Percentiles rank a stretch among this genome's conserved stretches.
phyloP scores from a whole-genome alignment of 1,140 invertebrate species.

The Rhyacophila brunnea region DNA sequence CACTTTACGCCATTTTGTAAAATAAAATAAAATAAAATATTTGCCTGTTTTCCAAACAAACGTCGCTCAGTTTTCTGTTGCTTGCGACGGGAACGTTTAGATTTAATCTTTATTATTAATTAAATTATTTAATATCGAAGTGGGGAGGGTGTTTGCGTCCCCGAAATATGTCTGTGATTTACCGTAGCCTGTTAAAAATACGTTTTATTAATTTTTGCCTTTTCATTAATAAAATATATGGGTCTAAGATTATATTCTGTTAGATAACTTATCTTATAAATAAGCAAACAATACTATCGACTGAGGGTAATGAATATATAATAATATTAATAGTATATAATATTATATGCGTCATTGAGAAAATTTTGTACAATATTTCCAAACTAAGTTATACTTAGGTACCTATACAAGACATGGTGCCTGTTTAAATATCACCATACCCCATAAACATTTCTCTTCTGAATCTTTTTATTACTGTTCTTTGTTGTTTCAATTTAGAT shows the following conservation, averaged over 20 bases:
- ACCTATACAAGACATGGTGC: too few species aligned
- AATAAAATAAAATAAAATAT: too few species aligned
- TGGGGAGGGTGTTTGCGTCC: slow-evolving; percentile 7
- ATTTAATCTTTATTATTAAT: slow-evolving; percentile 6
- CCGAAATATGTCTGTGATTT: slow-evolving; percentile 29
- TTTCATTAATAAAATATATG: neutral
- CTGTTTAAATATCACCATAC: too few species aligned
- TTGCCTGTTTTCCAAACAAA: neutral
- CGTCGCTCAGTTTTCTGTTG: slow-evolving; percentile 1
- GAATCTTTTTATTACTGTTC: too few species aligned
- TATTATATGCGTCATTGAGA: too few species aligned
- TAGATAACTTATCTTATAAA: neutral
- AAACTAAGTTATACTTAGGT: too few species aligned
- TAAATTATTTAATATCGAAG: slow-evolving; percentile 12
- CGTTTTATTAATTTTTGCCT: neutral
- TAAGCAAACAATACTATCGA: neutral
- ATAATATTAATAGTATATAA: slow-evolving; percentile 9
- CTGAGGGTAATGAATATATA: neutral
- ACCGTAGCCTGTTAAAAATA: slow-evolving; percentile 19
- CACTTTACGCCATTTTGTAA: too few species aligned
- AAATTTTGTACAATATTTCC: too few species aligned
- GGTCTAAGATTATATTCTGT: neutral
- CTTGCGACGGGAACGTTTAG: neutral
- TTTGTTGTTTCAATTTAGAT: too few species aligned
- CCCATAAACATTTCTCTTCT: too few species aligned